These are phyloP conservation scores for Epinephelus fuscoguttatus DNA, from an alignment of 2,113 vertebrate genomes.

Conservation along the genomic window DNA sequence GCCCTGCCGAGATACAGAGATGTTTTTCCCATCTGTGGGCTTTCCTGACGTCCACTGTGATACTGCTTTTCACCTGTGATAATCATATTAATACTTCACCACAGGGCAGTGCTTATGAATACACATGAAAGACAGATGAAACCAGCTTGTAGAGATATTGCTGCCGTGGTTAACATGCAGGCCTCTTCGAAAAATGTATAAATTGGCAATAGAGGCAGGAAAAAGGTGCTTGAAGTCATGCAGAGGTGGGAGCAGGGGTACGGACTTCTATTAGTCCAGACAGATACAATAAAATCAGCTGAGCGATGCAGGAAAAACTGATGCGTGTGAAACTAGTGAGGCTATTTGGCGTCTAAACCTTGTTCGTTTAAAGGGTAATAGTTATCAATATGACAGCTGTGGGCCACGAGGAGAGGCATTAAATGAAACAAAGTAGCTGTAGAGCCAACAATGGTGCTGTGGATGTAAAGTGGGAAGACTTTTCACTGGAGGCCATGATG, in stretches of 20 bases:
- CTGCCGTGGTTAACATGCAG: neutral
- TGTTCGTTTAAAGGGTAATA: neutral
- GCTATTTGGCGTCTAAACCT: neutral
- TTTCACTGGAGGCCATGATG: neutral
- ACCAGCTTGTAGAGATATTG: slow-evolving; percentile 22
- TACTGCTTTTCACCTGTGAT: slow-evolving; percentile 46
- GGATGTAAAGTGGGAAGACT: neutral
- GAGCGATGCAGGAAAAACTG: slow-evolving; percentile 1
- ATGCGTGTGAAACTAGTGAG: neutral
- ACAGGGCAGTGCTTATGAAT: slow-evolving; percentile 33
- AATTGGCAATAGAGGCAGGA: neutral
- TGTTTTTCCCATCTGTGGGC: slow-evolving; percentile 18
- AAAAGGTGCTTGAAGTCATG: slow-evolving; percentile 9
- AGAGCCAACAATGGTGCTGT: neutral
- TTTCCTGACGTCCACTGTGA: neutral
- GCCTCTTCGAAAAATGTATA: neutral
- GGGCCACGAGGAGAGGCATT: neutral
- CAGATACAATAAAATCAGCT: neutral
- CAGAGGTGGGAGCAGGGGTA: neutral
- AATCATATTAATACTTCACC: slow-evolving; percentile 49
- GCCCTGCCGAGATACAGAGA: slow-evolving; percentile 9
- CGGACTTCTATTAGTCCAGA: neutral
- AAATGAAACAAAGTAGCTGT: neutral
- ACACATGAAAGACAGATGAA: slow-evolving; percentile 37
- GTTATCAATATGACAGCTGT: neutral